Conservation (phyloP, 2,888 invertebrate species). For the Drosophila quinaria region DNA sequence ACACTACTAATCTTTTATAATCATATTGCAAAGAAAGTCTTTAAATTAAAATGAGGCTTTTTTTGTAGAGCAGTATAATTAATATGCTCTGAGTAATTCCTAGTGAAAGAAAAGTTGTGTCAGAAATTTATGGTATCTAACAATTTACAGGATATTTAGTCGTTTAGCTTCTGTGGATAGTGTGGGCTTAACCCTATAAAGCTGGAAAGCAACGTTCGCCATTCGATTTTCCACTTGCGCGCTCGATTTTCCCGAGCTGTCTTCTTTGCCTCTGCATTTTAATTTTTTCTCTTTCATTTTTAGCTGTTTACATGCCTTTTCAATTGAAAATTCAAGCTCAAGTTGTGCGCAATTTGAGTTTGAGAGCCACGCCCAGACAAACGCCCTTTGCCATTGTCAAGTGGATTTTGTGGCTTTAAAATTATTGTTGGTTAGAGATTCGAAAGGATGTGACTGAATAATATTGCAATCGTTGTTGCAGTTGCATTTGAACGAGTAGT, state of each 20-base stretch:
- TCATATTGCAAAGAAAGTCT: background rate
- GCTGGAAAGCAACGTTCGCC: constrained; percentile 9
- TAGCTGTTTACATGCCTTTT: constrained; percentile 50
- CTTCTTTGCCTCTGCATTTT: constrained; percentile 2
- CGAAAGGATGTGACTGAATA: constrained; percentile 59
- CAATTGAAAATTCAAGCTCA: constrained; percentile 64
- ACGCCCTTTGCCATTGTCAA: constrained; percentile 7
- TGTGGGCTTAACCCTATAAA: background rate
- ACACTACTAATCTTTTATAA: background rate
- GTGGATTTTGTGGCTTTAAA: constrained; percentile 68
- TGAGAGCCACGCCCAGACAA: constrained; percentile 48
- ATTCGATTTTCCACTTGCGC: constrained; percentile 60
- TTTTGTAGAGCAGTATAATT: too few species aligned
- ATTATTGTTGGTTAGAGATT: constrained; percentile 68
- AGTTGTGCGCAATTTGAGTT: constrained; percentile 65
- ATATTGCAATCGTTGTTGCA: constrained; percentile 30
- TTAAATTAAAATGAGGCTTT: background rate
- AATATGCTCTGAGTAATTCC: too few species aligned
- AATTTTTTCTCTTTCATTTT: constrained; percentile 22
- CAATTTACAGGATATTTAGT: constrained; percentile 1
- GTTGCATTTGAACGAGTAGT: constrained; percentile 15
- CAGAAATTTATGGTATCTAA: background rate
- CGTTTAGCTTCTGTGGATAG: too few species aligned
- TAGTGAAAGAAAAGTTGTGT: too few species aligned
- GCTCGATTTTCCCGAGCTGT: constrained; percentile 30